Base-by-base conservation (phyloP, 2,797 vertebrate species). In the Acanthis flammea region DNA sequence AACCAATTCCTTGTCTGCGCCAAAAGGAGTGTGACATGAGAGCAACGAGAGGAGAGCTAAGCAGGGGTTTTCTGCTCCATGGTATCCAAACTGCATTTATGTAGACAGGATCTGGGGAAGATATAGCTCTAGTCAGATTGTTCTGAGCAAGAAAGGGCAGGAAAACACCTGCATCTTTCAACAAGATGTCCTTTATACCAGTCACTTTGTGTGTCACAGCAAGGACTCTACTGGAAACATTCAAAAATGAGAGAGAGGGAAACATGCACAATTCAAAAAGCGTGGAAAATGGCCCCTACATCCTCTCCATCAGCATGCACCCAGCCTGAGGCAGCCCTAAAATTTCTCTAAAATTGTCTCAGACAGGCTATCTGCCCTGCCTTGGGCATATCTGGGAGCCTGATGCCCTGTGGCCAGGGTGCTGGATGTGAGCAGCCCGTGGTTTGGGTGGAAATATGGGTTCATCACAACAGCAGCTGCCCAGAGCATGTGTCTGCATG, bases 291-390 rank as follows among this genome's bases (percentile, higher is more conserved):
- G 6, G 27, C 24, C 51, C 57, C 31, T n/a, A 18, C 3, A 1
- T 66, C 57, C 37, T 82, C 45, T 66, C 1, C 1, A 41, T 31
- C 61, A 73, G 6, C 0, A 0, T 28, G 28, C 1, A 3, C 37
- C n/a, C 30, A 65, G 8, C 16, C 21, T 2, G 6, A 71, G 39
- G 31, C 53, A 87, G 22, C n/a, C 68, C 39, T 17, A 10, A 77
- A 75, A 51, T 12, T 35, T 1, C 39, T 8, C 41, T 42, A 19
- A 42, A 42, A 42, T 25, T 74, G 57, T 28, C 73, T 72, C 58
- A 58, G 18, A 6, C 13, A 37, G 78, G 5, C 50, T 61, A 66
- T 8, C 28, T 72, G 41, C 14, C 39, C 27, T 78, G 25, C 50
- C 58, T 51, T 58, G 39, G 51, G 44, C 22, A 9, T 30, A 13